phyloP scores from a whole-genome alignment of 2,797 vertebrate species.

The Lepilemur septentrionalis region DNA sequence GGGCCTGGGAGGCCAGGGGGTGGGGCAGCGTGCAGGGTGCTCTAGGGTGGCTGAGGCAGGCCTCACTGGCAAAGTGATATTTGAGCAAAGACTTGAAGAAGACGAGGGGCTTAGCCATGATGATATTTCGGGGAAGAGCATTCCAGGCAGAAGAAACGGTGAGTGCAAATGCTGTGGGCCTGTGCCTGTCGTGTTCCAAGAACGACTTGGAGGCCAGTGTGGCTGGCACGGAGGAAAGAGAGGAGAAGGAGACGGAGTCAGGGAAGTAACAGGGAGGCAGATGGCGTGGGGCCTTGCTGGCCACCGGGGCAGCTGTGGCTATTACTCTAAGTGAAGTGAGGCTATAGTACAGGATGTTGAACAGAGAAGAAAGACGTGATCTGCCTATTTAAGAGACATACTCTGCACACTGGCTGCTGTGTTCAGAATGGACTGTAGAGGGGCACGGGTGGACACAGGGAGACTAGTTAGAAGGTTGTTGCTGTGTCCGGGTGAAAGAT shows the following conservation, averaged over 20 bases:
- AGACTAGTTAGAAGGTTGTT: neutral
- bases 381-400: neutral
- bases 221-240: neutral
- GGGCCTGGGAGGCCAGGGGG: neutral
- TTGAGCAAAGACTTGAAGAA: neutral
- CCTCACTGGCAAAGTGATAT: neutral
- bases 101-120: neutral
- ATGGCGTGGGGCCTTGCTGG: neutral
- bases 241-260: neutral
- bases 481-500: neutral
- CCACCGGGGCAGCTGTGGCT: neutral
- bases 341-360: neutral
- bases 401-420: neutral
- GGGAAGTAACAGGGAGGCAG: neutral
- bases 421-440: neutral
- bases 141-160: neutral
- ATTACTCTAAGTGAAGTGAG: neutral
- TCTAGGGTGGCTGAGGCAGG: neutral
- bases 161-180: neutral
- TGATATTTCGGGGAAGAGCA: neutral
- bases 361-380: neutral
- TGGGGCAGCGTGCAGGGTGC: accelerated
- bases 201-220: neutral
- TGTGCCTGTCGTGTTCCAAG: neutral
- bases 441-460: neutral